A percentile compares a stretch with the other conserved stretches of the same genome.
These are phyloP conservation scores for Heliconius ismenius DNA, from an alignment of 2,888 invertebrate species.

Conservation along the genomic window DNA sequence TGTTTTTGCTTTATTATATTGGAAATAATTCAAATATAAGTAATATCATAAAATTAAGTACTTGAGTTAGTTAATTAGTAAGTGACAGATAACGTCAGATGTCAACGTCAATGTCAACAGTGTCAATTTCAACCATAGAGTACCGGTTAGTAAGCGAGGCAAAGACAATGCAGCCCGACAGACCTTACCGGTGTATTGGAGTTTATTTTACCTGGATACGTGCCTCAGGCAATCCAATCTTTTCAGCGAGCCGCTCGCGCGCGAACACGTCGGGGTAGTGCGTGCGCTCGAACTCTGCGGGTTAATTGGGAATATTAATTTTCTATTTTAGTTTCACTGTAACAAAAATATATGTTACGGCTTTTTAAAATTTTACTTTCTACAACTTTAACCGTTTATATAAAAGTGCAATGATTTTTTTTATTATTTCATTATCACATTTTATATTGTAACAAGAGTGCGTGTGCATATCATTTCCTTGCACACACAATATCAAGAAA, in stretches of 20 bases:
- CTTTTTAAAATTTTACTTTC: not conserved
- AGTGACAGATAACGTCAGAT: not conserved
- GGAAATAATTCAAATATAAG: not conserved
- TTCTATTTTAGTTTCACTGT: not conserved
- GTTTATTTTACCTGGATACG: slow-evolving; percentile 97
- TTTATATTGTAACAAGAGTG: too few relatives aligned
- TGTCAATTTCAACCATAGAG: slow-evolving; percentile 24
- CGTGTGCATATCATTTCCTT: too few relatives aligned
- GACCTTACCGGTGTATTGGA: slow-evolving; percentile 75
- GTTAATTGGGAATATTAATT: slow-evolving; percentile 22
- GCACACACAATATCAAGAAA: too few relatives aligned
- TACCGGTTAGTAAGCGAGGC: slow-evolving; percentile 44
- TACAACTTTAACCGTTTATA: too few relatives aligned
- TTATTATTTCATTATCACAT: too few relatives aligned
- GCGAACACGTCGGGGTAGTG: slow-evolving; percentile 99
- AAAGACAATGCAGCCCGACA: slow-evolving; percentile 52
- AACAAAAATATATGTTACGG: not conserved
- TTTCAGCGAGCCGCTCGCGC: slow-evolving; percentile 96
- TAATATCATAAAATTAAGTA: not conserved
- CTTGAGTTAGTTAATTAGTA: slow-evolving; percentile 1
- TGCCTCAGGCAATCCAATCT: slow-evolving; percentile 99
- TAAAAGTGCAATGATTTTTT: too few relatives aligned
- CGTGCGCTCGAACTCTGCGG: slow-evolving; percentile 96
- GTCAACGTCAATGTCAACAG: not conserved
- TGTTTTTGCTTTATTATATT: slow-evolving; percentile 59